Evolutionary conservation across 2,888 invertebrate species (phyloP).

Genomic region (Drepana falcataria): DNA sequence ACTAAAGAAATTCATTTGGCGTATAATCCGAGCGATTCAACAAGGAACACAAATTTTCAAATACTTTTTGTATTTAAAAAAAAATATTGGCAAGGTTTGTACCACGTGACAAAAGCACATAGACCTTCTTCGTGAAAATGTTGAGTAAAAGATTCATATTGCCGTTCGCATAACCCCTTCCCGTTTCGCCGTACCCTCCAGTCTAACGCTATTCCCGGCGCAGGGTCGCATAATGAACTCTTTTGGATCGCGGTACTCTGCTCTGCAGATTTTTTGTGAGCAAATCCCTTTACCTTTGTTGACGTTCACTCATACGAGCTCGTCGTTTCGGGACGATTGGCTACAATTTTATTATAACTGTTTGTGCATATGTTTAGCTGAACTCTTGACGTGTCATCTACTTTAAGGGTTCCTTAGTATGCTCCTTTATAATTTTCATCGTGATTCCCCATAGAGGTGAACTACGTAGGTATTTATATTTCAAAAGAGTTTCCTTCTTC

Average conservation of each 20-base stretch:
- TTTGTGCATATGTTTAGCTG: not conserved
- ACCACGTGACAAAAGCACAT: no score
- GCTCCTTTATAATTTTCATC: no score
- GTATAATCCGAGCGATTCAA: no score
- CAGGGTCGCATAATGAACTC: slow-evolving; percentile 45
- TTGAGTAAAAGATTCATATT: not conserved
- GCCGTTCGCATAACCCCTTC: slow-evolving; percentile 11
- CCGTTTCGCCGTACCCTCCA: slow-evolving; percentile 13
- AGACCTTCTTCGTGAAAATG: no score
- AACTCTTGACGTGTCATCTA: not conserved
- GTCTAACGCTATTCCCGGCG: slow-evolving; percentile 16
- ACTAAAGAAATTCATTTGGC: no score
- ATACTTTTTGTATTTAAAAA: no score
- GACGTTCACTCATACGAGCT: slow-evolving; percentile 28
- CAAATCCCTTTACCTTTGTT: slow-evolving; percentile 42
- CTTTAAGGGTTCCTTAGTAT: no score
- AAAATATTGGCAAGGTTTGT: no score
- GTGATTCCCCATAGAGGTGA: no score
- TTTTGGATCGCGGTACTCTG: slow-evolving; percentile 10
- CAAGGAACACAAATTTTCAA: no score
- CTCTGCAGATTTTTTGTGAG: slow-evolving; percentile 16
- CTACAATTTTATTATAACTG: not conserved
- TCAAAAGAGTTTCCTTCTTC: no score
- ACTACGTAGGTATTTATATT: no score
- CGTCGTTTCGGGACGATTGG: slow-evolving; percentile 6